phyloP scores from a whole-genome alignment of 2,888 invertebrate genomes.

The Linhomoeus sp. region DNA sequence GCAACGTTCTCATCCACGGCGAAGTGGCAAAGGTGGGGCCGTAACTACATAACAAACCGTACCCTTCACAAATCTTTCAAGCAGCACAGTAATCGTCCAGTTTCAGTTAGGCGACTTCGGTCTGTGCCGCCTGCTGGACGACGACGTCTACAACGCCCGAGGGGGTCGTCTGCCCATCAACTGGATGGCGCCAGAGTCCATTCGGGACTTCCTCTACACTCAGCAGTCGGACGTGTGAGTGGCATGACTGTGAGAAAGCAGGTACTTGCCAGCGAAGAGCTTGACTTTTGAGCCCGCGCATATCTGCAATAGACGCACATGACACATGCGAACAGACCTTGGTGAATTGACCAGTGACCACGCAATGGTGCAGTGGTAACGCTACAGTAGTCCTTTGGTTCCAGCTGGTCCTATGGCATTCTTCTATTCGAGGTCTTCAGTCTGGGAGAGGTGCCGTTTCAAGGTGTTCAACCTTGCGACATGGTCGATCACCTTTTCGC shows the following conservation, averaged over 20 bases:
- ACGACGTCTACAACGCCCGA: not conserved
- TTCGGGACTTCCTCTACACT: not conserved
- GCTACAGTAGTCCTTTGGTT: no score
- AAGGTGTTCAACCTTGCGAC: not conserved
- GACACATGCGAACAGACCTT: no score
- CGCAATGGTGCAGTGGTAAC: no score
- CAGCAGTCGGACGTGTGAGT: conserved; percentile 1
- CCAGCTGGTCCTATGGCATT: conserved; percentile 1
- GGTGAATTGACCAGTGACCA: no score
- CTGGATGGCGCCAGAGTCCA: not conserved
- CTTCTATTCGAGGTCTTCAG: conserved; percentile 1
- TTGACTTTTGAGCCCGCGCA: no score
- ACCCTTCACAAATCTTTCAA: no score
- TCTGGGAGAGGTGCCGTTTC: not conserved
- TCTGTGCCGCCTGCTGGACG: not conserved
- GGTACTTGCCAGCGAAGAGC: no score
- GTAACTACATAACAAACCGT: no score
- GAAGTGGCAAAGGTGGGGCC: not conserved
- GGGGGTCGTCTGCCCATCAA: conserved; percentile 2
- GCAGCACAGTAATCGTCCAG: not conserved
- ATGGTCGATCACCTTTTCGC: no score
- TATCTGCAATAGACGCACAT: no score
- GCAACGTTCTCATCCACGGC: not conserved
- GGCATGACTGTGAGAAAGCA: no score
- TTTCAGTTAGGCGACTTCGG: conserved; percentile 1